Base-by-base conservation (phyloP, 2,888 invertebrate genomes). In the Drosophila barbarae region DNA sequence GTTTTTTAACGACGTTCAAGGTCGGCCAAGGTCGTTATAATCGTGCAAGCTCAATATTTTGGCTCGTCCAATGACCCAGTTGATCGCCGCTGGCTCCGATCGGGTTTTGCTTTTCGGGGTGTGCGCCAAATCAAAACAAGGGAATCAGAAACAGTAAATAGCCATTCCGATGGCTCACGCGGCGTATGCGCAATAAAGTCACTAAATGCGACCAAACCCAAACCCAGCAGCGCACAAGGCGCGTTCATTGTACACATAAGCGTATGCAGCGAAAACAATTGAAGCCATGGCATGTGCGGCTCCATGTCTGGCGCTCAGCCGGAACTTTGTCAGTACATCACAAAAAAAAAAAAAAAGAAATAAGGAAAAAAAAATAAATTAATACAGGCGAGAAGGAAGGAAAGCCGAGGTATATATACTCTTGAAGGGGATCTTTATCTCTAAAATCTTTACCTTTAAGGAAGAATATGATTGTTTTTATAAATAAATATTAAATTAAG, bases 61-160 rank as follows among this genome's bases (percentile, higher is more conserved):
- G 58, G 38, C 61, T 76, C 73, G 89, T 87, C 81, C 88, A 85
- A 79, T 88, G 88, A 88, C 86, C 89, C 77, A 87, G 77, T 81
- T 82, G 76, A 66, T 70, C 59, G 54, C n/a, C 50, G 47, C 38
- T 23, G 41, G 46, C 30, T 39, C 15, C 35, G 47, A 65, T 63
- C 46, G 53, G 41, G 44, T 61, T 61, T 56, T 49, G 36, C 36
- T 53, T 58, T 51, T 52, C 47, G 50, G 41, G 44, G 69, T 70
- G 70, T 69, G 49, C 60, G 47, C 49, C 36, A 47, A 47, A 49
- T 49, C 41, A 41, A 59, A 63, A 54, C 54, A 42, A 36, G 61
- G 42, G 42, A 63, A 60, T 26, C 35, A 51, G 36, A 38, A 46
- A 57, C 61, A 61, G 52, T 44, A 38, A 38, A 60, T 39, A 61